phyloP scores from a whole-genome alignment of 2,113 vertebrate species.

The Apus apus region DNA sequence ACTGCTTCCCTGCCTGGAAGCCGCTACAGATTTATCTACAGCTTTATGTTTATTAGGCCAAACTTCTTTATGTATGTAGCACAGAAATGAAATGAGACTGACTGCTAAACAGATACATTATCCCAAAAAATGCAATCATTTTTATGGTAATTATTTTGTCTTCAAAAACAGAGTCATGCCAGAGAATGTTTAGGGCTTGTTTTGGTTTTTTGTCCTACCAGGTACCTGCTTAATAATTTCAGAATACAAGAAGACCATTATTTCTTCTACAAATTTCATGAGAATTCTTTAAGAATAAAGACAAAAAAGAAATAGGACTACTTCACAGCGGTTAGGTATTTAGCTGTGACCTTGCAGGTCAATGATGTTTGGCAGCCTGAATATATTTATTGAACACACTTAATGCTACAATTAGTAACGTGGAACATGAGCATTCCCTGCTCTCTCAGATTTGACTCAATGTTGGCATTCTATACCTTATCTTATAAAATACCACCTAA shows the following conservation, averaged over 20 bases:
- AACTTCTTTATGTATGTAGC: background rate
- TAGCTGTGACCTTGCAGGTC: background rate
- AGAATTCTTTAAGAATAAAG: background rate
- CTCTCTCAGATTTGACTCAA: background rate
- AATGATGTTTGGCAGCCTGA: background rate
- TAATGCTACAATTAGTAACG: background rate
- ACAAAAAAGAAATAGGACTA: background rate
- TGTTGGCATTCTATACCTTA: background rate
- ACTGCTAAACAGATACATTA: background rate
- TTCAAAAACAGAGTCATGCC: background rate
- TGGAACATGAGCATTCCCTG: background rate
- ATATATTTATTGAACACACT: background rate
- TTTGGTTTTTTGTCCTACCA: no score
- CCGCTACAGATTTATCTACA: background rate
- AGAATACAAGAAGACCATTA: no score
- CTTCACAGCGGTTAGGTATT: background rate
- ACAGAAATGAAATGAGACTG: background rate
- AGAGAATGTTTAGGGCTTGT: background rate
- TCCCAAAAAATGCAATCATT: fast-evolving
- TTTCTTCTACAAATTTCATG: background rate
- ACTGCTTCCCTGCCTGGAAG: background rate
- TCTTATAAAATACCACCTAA: background rate
- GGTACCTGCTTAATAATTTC: no score
- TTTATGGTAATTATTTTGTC: background rate
- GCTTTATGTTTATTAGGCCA: background rate